Base-by-base conservation (phyloP, 2,888 invertebrate species). In the Pseudococcus viburni region DNA sequence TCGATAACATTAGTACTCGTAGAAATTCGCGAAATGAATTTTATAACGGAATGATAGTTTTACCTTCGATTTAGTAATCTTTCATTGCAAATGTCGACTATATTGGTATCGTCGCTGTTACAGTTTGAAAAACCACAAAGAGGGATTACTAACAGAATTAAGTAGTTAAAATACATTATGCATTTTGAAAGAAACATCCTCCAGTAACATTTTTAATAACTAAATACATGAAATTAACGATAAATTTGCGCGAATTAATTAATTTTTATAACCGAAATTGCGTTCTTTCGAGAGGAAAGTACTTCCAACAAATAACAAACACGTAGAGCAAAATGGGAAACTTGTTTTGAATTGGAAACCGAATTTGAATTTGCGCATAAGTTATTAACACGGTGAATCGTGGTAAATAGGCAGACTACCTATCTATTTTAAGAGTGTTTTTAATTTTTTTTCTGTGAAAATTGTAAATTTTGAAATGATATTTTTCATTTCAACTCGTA, bases 241-340 rank as follows among this genome's bases (percentile, higher is more conserved):
- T 77, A 42, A 39, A 77, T 77, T 11, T 15, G 39, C 33, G 19
- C 77, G 77, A 77, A 77, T 33, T 19, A 77, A 77, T 33, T 42
- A 46, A 19, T 73, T 33, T 1, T 33, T 73, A 33, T 64, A 46
- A 83, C n/a, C 42, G 80, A 46, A 19, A 77, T 22, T 73, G 26
- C 15, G 39, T 39, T n/a, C n/a, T 39, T 77, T 6, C 17, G 9
- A 42, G 5, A 83, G 80, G 80, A 33, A 33, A 19, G 80, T 51
- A 83, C 80, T 83, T 83, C 80, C 80, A 83, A 83, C 80, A 19
- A 83, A 83, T 83, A 83, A 83, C 19, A 83, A 83, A 83, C 80
- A 83, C 80, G 80, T 83, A 83, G 80, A 83, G 19, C 80, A 83
- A 83, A 83, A 83, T 42, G 19, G 11, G 8, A 46, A 6, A 83